phyloP scores from a whole-genome alignment of 2,888 invertebrate species.

The Melieria omissa region DNA sequence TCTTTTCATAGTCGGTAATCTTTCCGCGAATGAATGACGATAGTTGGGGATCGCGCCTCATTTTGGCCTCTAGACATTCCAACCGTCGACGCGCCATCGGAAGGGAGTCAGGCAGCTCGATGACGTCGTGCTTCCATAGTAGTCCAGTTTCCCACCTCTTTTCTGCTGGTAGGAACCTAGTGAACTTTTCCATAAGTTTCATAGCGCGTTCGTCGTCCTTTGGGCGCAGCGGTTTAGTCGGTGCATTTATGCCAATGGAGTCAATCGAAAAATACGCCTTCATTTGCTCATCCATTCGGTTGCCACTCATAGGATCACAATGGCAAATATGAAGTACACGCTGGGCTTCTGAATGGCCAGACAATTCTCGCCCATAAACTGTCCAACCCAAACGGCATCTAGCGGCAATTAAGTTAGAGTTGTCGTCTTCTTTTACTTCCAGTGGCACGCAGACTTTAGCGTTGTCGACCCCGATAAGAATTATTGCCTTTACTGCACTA shows the following conservation, averaged over 20 bases:
- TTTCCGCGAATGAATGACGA: slow-evolving; percentile 22
- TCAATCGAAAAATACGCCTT: slow-evolving; percentile 37
- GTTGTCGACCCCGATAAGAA: slow-evolving; percentile 23
- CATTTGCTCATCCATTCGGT: slow-evolving; percentile 33
- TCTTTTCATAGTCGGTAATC: slow-evolving; percentile 32
- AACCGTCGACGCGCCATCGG: slow-evolving; percentile 35
- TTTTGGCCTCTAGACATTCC: slow-evolving; percentile 34
- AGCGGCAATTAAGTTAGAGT: slow-evolving; percentile 28
- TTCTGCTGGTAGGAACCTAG: too few species aligned
- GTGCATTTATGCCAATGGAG: slow-evolving; percentile 22
- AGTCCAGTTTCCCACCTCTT: slow-evolving; percentile 36
- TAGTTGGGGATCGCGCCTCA: slow-evolving; percentile 27
- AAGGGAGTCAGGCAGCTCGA: too few species aligned
- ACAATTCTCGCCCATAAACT: slow-evolving; percentile 31
- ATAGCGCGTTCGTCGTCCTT: slow-evolving; percentile 22
- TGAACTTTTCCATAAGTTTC: slow-evolving; percentile 31
- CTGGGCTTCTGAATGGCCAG: slow-evolving; percentile 8
- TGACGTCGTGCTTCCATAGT: slow-evolving; percentile 28
- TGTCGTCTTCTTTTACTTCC: slow-evolving; percentile 4
- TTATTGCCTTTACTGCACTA: background rate
- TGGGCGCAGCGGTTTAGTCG: background rate
- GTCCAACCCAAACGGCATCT: slow-evolving; percentile 40
- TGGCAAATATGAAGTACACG: slow-evolving; percentile 33
- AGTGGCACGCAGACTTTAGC: slow-evolving; percentile 8
- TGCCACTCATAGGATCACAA: slow-evolving; percentile 12